Conservation (phyloP, 2,797 vertebrate species). For the Myotis findleyi region DNA sequence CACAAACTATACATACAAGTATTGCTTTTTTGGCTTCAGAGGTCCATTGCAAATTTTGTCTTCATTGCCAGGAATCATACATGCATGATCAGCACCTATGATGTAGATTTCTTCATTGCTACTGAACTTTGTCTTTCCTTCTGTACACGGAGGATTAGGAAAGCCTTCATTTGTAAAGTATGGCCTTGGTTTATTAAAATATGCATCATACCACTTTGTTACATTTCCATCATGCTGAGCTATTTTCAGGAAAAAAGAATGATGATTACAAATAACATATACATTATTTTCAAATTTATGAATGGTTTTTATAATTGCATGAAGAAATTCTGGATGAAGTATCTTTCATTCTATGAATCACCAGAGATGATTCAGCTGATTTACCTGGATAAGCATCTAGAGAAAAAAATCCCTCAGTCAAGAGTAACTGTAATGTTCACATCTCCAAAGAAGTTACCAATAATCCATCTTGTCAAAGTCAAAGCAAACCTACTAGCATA, state of each 20-base stretch:
- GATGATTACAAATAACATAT: conserved; percentile 38
- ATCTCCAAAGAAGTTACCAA: not conserved
- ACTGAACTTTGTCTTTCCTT: conserved; percentile 81
- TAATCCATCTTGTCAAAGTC: not conserved
- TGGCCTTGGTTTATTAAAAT: conserved; percentile 91
- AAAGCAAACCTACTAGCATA: not conserved
- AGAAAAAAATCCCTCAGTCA: not conserved
- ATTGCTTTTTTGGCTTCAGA: conserved; percentile 94
- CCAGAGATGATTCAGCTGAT: not conserved
- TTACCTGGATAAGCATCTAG: not conserved
- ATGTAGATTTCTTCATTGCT: conserved; percentile 89
- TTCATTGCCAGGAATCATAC: conserved; percentile 90
- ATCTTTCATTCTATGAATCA: not conserved
- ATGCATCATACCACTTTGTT: conserved; percentile 96
- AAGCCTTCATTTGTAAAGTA: conserved; percentile 97
- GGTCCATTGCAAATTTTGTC: conserved; percentile 95
- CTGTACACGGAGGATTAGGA: conserved; percentile 91
- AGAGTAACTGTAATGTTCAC: not conserved
- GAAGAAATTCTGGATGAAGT: not conserved
- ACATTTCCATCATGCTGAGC: conserved; percentile 92
- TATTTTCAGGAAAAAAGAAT: conserved; percentile 77
- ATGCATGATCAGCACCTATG: conserved; percentile 92
- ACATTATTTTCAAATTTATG: conserved; percentile 1
- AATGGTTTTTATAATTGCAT: not conserved
- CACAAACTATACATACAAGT: conserved; percentile 92